Evolutionary conservation across 2,113 vertebrate species (phyloP), one percentile per base, ranked within the genome.

Genomic region (Gnathonemus echidnorhynchus): DNA sequence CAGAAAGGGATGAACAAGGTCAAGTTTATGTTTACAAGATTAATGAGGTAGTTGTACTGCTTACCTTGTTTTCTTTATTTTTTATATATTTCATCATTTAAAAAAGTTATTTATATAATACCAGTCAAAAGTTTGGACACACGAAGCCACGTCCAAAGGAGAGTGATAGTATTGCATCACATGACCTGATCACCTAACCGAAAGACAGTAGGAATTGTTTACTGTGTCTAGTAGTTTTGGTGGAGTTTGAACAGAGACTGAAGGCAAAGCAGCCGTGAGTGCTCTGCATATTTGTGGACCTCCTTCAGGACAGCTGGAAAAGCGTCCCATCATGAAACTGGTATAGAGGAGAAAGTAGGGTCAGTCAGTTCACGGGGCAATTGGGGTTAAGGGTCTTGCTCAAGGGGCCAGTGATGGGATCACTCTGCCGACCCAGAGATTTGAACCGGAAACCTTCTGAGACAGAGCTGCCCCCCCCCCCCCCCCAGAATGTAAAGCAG

Each of bases 1-100:
- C 95, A n/a, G 98, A 99, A 70, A 96, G 96, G 53, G 95, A 98
- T 1, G 98, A 99, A 89, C 98, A 98, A 93, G 98, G 98, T 42
- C 98, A 97, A 90, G 98, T 99, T 2, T 98, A 99, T 11, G 96
- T 99, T 92, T 99, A 98, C 90, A 92, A 94, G 58, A 91, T 98
- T 88, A 95, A 96, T 74, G 90, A 97, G 97, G 98, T 98, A 95
- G 50, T 46, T 48, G 62, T 62, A 45, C 35, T 86, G 11, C 70
- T 50, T 42, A 31, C n/a, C 19, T 52, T 53, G 21, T 80, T 6
- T n/a, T 62, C 35, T 66, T 66, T 88, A 27, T 39, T 35, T 56
- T 21, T 56, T 35, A 39, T 80, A 35, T 80, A 80, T 80, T 80
- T 80, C 15, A 80, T 42, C 31, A 15, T 77, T 27, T 11, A 8